A percentile compares a stretch with the other conserved stretches of the same genome.
Conservation (phyloP, 2,113 vertebrate species). For the Pterocles burchelli region DNA sequence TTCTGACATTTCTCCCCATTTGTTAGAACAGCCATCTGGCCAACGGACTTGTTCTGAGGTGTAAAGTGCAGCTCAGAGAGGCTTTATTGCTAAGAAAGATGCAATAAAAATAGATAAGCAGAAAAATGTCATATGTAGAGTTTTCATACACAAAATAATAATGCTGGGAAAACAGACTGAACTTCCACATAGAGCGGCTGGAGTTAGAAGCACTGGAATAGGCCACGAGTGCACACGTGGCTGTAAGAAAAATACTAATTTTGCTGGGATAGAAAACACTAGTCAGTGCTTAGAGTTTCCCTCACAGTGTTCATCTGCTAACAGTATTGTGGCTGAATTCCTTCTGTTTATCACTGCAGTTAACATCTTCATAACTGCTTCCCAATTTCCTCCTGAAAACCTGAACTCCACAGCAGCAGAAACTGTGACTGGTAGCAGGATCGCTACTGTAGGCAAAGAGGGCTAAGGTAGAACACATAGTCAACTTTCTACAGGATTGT, state of each 20-base stretch:
- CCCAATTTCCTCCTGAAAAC: background rate
- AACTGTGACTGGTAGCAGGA: background rate
- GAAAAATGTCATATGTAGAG: background rate
- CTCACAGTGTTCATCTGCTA: background rate
- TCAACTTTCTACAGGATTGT: conserved; percentile 11
- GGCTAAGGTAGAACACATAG: background rate
- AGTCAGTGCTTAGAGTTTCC: background rate
- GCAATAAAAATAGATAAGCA: background rate
- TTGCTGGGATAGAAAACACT: background rate
- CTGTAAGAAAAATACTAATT: background rate
- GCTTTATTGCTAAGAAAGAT: background rate
- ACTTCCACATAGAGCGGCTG: background rate
- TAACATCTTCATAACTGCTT: conserved; percentile 24
- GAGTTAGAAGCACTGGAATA: background rate
- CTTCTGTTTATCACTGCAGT: conserved; percentile 40
- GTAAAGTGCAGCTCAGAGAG: background rate
- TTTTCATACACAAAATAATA: background rate
- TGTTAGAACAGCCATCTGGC: background rate
- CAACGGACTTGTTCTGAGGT: background rate
- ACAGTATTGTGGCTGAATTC: conserved; percentile 32
- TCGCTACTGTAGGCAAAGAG: background rate
- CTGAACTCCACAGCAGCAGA: background rate
- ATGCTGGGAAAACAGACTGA: background rate
- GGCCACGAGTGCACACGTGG: background rate
- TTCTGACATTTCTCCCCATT: background rate